Base-by-base conservation (phyloP, 2,888 invertebrate species). In the Lydus trimaculatus region DNA sequence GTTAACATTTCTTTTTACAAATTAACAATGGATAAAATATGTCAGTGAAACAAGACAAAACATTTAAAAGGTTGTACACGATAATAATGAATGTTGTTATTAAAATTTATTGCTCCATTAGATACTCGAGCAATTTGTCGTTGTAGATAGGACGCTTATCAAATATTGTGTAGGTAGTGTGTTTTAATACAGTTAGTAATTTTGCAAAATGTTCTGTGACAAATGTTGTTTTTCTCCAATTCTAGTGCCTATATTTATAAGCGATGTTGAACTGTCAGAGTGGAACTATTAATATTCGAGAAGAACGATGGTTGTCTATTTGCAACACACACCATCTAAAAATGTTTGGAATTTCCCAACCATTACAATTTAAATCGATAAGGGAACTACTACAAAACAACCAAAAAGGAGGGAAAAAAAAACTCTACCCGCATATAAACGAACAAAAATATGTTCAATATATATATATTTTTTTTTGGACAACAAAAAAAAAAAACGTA, bases 281-380 rank as follows among this genome's bases (percentile, higher is more conserved):
- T 61, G 25, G 62, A 64, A 63, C 69, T 69, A 69, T 69, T 69
- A 69, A 69, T 69, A 69, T 63, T 69, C 69, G 48, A 43, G 59
- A 58, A 62, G 65, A 68, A 61, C 65, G 65, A 68, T 68, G 68
- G 65, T 33, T 59, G 62, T 39, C 69, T 62, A 65, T 69, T 69
- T 61, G 63, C 59, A 68, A 64, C 68, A 62, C 33, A 67, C 67
- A 64, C 60, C 61, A 61, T 39, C 61, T 31, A 58, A 64, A 64
- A 64, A 64, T 39, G 58, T 20, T 61, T 48, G 20, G 20, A n/a
- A 66, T 48, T 59, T 58, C 59, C 48, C 52, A 23, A 11, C 52
- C 23, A 52, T 25, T 25, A 25, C 52, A 11, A 52, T 52, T 52
- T 52, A 13, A 52, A 52, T 52, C 52, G 13, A 52, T 52, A 52